Base-by-base conservation (phyloP, 2,888 invertebrate genomes). In the Catocala sponsa region DNA sequence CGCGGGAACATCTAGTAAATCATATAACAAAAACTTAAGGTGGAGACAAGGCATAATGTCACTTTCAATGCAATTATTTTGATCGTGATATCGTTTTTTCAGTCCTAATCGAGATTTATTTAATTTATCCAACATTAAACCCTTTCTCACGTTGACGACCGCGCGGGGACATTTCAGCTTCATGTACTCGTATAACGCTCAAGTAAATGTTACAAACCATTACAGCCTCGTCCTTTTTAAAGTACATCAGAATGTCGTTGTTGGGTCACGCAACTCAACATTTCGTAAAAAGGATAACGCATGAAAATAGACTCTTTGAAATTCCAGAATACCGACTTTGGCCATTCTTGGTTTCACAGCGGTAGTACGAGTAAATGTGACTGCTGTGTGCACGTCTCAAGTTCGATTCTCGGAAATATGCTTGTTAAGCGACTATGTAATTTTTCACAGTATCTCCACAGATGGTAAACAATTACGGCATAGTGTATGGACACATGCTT, bases 161-260 rank as follows among this genome's bases (percentile, higher is more conserved):
- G 53, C 57, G 25, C 43, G 13, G 57, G 56, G 53, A 57, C 57
- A 44, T 32, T 61, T 57, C 53, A 44, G 35, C 42, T 43, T 47
- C 13, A 38, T n/a, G 52, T 25, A n/a, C 11, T 7, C 35, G 13
- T 56, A 11, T 53, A 49, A 57, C 52, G 56, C 48, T 53, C 53
- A 49, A 42, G 52, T 52, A 56, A 53, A 62, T 46, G 56, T 15
- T 62, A 57, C 56, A 44, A 56, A 41, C 53, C 44, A 57, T 57
- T 57, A 62, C n/a, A 42, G 49, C 13, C 48, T 12, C 48, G 47
- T 56, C 56, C 56, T 61, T 43, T 56, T 47, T 32, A 42, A 52
- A 61, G 32, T 47, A 38, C 41, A 7, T 33, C 12, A 12, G 38
- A 44, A 51, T 38, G 44, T 32, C 43, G 42, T 46, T 46, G 7